A percentile compares a stretch with the other conserved stretches of the same genome.
These are phyloP conservation scores for Zophobas morio DNA, from an alignment of 1,140 invertebrate genomes.

Conservation along the genomic window DNA sequence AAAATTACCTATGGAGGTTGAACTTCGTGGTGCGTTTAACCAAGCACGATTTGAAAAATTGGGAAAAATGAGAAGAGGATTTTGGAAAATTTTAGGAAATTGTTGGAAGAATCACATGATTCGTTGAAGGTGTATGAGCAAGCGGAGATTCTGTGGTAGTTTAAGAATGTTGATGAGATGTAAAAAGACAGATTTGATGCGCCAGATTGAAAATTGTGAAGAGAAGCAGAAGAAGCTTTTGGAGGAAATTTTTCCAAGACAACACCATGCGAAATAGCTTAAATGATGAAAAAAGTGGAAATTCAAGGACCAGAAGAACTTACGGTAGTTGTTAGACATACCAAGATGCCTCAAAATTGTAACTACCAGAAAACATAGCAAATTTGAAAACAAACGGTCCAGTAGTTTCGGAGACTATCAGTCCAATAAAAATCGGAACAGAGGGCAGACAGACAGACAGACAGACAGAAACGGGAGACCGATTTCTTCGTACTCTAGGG, in stretches of 20 bases:
- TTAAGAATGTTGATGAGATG: constrained; percentile 60
- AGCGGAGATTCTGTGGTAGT: constrained; percentile 61
- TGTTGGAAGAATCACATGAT: constrained; percentile 51
- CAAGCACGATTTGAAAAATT: constrained; percentile 50
- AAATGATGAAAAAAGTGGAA: no score
- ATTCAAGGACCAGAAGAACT: no score
- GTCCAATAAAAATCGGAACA: no score
- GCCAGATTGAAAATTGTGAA: constrained; percentile 56
- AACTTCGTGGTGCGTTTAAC: constrained; percentile 53
- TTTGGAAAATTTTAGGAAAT: constrained; percentile 55
- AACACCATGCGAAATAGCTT: no score
- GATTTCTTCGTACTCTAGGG: no score
- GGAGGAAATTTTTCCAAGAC: not conserved
- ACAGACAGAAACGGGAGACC: no score
- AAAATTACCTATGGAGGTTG: constrained; percentile 55
- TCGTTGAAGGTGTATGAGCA: constrained; percentile 48
- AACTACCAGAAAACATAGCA: no score
- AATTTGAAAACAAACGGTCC: no score
- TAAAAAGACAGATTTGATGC: constrained; percentile 59
- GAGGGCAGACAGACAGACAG: no score
- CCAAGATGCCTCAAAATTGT: no score
- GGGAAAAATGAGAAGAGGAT: constrained; percentile 53
- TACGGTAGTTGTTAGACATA: no score
- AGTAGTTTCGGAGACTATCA: no score
- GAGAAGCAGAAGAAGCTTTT: constrained; percentile 53